Conservation (phyloP, 2,797 vertebrate species). For the Pseudochirops cupreus region DNA sequence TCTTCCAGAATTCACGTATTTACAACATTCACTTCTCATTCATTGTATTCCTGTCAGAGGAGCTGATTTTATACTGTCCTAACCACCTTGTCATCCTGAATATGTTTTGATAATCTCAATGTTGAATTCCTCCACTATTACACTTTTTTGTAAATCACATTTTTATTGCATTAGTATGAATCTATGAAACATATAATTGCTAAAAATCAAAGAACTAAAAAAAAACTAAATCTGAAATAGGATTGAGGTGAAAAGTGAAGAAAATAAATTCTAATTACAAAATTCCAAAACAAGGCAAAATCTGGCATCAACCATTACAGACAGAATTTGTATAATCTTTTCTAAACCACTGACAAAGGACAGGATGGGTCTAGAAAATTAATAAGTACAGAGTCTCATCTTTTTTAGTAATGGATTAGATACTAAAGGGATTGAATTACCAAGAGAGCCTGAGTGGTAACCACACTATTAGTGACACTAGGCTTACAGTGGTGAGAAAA, state of each 20-base stretch:
- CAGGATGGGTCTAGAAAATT: constrained; percentile 58
- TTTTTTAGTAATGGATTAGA: constrained; percentile 43
- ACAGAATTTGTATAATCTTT: constrained; percentile 56
- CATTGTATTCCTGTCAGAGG: neutral
- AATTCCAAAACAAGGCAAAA: constrained; percentile 46
- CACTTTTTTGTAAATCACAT: neutral
- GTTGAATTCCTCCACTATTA: neutral
- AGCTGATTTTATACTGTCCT: neutral
- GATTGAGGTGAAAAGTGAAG: neutral
- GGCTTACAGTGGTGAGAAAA: neutral
- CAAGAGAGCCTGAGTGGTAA: constrained; percentile 30
- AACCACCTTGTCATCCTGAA: neutral
- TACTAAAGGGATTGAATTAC: constrained; percentile 59
- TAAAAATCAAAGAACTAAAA: constrained; percentile 3
- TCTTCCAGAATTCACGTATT: neutral
- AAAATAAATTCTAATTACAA: neutral
- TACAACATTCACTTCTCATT: neutral
- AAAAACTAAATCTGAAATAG: constrained; percentile 23
- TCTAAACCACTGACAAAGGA: constrained; percentile 55
- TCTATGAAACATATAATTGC: constrained; percentile 6
- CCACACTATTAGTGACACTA: constrained; percentile 18
- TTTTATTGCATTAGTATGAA: neutral
- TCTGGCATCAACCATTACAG: constrained; percentile 2
- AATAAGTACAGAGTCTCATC: constrained; percentile 63
- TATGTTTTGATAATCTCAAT: neutral